Evolutionary conservation across 2,113 vertebrate genomes (phyloP), one percentile per base, ranked within the genome.

Genomic region (Sprattus sprattus): DNA sequence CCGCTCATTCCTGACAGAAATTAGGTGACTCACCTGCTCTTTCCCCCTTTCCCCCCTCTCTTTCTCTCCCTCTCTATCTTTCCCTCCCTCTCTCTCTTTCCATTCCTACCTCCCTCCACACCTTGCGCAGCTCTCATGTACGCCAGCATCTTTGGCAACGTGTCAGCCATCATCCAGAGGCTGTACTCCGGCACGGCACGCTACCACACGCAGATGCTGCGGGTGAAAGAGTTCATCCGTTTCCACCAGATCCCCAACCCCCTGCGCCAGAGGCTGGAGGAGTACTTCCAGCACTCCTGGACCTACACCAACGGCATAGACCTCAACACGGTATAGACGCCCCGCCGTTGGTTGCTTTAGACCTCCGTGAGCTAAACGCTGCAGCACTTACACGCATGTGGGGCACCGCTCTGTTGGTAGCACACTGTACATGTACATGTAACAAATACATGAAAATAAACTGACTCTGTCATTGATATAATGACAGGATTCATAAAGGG

Each of bases 261-360:
- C 0, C 94, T 99, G 91, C 93, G 98, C 60, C 98, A 99, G 90
- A 92, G 98, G 11, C 96, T 99, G 82, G 98, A 99, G 91, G 98
- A 99, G 60, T 99, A 99, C 88, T 99, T 99, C 94, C 98, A 99
- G 87, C 98, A 99, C 6, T 98, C 98, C 0, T 99, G 98, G 98
- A 97, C 97, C 18, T 99, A 99, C 94, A 99, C 98, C 88, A 99
- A 99, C 20, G 98, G 98, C 94, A 99, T 99, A 86, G 98, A 99
- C 91, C 97, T 99, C 98, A 99, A 99, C 93, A 99, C 97, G 97
- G 98, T 99, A 96, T 94, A 96, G 95, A 91, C 81, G 13, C 20
- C 16, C 52, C 13, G 64, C 64, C 11, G 10, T 8, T 22, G 6
- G 6, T 0, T 64, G 6, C 4, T n/a, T 5, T 8, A 5, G 20